phyloP scores from a whole-genome alignment of 2,113 vertebrate species.

The Mandrillus leucophaeus region DNA sequence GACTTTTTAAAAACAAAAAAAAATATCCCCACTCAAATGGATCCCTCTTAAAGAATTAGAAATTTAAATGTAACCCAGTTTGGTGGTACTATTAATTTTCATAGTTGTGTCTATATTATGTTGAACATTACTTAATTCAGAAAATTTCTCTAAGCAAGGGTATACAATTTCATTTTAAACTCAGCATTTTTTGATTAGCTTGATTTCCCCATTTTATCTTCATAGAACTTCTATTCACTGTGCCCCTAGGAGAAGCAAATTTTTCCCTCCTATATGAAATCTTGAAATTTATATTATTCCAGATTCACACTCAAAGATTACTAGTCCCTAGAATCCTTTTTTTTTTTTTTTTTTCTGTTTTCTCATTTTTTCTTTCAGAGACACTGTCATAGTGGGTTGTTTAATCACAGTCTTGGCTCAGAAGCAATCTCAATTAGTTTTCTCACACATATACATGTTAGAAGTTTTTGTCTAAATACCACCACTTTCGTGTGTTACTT shows the following conservation, averaged over 20 bases:
- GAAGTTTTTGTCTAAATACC: not conserved
- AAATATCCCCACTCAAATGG: not conserved
- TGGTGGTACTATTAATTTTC: not conserved
- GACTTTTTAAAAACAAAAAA: not conserved
- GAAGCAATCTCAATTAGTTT: not conserved
- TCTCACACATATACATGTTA: not conserved
- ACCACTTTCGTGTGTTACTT: not conserved
- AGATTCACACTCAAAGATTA: not conserved
- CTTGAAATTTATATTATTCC: not conserved
- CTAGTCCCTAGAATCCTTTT: not conserved
- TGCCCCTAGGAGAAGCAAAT: not conserved
- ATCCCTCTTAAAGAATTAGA: not conserved
- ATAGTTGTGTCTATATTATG: not conserved
- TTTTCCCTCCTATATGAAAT: not conserved
- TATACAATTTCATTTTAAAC: conserved; percentile 7
- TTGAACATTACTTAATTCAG: not conserved
- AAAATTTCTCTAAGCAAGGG: not conserved
- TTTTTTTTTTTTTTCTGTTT: too few relatives aligned
- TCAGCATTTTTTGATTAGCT: not conserved
- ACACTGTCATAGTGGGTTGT: not conserved
- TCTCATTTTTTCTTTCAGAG: not conserved
- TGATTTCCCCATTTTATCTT: not conserved
- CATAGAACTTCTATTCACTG: not conserved
- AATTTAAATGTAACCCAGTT: not conserved
- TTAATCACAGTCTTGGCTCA: not conserved